These are phyloP conservation scores for Diloba caeruleocephala DNA, from an alignment of 2,888 invertebrate species.

Conservation along the genomic window DNA sequence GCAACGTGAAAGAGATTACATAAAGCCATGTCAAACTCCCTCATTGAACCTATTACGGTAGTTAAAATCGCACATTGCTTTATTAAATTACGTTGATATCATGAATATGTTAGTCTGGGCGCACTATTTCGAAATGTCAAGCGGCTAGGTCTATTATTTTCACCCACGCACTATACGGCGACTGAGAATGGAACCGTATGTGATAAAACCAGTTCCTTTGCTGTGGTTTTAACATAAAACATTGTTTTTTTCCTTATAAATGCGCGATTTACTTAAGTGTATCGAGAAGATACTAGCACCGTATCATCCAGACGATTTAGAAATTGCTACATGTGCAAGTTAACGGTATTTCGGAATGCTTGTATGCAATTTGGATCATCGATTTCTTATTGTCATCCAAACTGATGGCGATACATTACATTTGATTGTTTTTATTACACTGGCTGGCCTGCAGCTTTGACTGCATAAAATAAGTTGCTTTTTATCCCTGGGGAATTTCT, in stretches of 20 bases:
- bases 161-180: constrained; percentile 78
- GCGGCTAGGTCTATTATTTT: constrained; percentile 75
- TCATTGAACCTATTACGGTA: constrained; percentile 12
- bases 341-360: constrained; percentile 28
- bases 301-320: constrained; percentile 2
- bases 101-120: constrained; percentile 40
- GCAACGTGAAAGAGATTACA: no score
- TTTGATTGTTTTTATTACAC: constrained; percentile 26
- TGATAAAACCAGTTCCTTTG: constrained; percentile 48
- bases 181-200: constrained; percentile 63
- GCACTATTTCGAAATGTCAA: constrained; percentile 80
- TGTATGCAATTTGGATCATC: constrained; percentile 32
- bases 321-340: constrained; percentile 20
- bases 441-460: no score
- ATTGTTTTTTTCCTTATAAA: constrained; percentile 51
- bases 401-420: constrained; percentile 17
- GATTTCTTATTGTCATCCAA: constrained; percentile 24
- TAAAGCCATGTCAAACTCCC: constrained; percentile 2
- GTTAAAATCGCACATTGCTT: constrained; percentile 31
- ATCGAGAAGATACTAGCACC: constrained; percentile 3
- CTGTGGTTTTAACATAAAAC: constrained; percentile 46
- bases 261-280: constrained; percentile 25
- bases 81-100: constrained; percentile 41
- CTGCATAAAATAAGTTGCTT: no score
- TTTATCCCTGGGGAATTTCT: no score